A percentile compares a stretch with the other conserved stretches of the same genome.
Conservation (phyloP, 1,140 invertebrate species). For the Sitophilus oryzae region DNA sequence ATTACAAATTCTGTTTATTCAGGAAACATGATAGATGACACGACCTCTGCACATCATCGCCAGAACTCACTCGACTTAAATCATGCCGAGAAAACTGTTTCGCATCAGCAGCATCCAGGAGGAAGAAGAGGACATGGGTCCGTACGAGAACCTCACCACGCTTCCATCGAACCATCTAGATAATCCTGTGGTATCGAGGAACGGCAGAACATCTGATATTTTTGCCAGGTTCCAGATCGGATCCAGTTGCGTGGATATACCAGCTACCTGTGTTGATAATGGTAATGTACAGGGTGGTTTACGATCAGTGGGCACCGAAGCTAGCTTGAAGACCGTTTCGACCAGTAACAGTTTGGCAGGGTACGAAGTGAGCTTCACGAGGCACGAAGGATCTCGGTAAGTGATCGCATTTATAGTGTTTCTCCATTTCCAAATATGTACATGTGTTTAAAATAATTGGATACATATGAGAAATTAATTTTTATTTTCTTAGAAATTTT, state of each 20-base stretch:
- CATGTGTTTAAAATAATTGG: too few relatives aligned
- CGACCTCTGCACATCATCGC: too few relatives aligned
- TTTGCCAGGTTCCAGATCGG: background rate
- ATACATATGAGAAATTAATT: too few relatives aligned
- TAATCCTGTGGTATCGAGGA: background rate
- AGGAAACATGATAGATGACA: too few relatives aligned
- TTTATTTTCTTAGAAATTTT: too few relatives aligned
- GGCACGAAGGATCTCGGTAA: background rate
- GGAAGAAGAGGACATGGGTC: background rate
- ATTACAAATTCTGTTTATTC: too few relatives aligned
- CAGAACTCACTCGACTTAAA: background rate
- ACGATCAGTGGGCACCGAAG: background rate
- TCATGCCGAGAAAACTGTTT: background rate
- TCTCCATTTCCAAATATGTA: too few relatives aligned
- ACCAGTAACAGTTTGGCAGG: background rate
- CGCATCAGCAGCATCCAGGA: background rate
- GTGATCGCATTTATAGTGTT: too few relatives aligned
- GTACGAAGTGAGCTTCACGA: background rate
- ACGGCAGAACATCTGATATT: background rate
- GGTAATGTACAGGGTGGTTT: background rate
- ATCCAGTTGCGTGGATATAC: background rate
- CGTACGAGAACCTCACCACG: background rate
- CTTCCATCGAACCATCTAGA: background rate
- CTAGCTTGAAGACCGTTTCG: background rate
- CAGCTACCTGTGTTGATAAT: background rate